Evolutionary conservation across 2,113 vertebrate genomes (phyloP).

Genomic region (Rhizomys pruinosus): DNA sequence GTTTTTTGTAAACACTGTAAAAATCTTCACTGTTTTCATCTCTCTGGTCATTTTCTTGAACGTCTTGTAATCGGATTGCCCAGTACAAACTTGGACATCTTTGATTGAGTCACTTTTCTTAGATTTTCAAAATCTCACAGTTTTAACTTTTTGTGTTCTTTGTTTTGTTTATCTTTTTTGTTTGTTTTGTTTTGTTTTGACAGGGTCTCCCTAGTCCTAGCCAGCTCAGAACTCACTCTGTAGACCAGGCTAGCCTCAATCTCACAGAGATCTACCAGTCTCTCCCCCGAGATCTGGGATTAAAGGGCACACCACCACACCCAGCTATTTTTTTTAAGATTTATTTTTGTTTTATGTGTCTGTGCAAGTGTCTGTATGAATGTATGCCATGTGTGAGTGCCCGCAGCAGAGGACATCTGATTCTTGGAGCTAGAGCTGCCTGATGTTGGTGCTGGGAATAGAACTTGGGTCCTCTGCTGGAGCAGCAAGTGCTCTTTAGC

Average conservation of each 20-base stretch:
- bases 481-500: background rate
- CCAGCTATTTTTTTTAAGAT: too few species aligned
- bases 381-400: background rate
- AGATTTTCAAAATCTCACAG: slow-evolving; percentile 3
- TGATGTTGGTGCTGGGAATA: background rate
- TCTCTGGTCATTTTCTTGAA: slow-evolving; percentile 9
- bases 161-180: background rate
- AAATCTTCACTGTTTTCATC: background rate
- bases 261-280: too few species aligned
- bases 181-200: too few species aligned
- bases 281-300: too few species aligned
- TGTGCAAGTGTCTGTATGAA: background rate
- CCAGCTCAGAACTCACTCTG: too few species aligned
- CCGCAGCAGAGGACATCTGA: background rate
- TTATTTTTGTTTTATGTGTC: background rate
- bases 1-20: too few species aligned
- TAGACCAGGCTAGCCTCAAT: too few species aligned
- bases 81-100: background rate
- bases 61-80: background rate
- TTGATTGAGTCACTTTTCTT: slow-evolving; percentile 9
- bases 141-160: background rate
- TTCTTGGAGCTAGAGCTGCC: background rate
- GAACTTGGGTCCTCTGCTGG: background rate
- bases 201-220: too few species aligned
- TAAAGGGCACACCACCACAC: too few species aligned